Evolutionary conservation across 2,888 invertebrate species (phyloP).

Genomic region (Agrenia bidenticulata): DNA sequence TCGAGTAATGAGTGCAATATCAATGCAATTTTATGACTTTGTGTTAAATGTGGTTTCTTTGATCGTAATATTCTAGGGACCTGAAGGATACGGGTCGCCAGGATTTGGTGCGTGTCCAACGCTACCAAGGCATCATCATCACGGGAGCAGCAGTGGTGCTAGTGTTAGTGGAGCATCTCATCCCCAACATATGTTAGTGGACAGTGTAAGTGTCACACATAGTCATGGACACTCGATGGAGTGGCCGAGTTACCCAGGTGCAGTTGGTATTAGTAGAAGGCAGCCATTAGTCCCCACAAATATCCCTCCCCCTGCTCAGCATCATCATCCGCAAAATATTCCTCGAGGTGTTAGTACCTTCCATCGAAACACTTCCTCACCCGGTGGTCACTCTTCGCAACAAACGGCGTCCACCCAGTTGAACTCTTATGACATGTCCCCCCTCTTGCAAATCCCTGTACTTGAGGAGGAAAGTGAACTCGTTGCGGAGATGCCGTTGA

Average conservation of each 20-base stretch:
- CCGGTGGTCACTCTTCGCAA: conserved; percentile 24
- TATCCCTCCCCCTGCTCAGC: conserved; percentile 41
- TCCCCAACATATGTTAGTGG: conserved; percentile 42
- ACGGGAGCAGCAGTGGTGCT: conserved; percentile 23
- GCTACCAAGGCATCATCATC: conserved; percentile 49
- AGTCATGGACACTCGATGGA: conserved; percentile 45
- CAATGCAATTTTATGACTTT: conserved; percentile 15
- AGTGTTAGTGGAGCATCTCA: conserved; percentile 38
- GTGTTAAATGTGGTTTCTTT: conserved; percentile 19
- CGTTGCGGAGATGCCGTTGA: conserved; percentile 49
- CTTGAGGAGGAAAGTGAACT: conserved; percentile 52
- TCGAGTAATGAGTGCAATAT: conserved; percentile 9
- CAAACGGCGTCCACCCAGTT: conserved; percentile 39
- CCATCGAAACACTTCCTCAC: conserved; percentile 13
- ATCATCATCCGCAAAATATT: conserved; percentile 17
- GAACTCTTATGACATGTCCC: conserved; percentile 49
- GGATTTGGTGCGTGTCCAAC: conserved; percentile 51
- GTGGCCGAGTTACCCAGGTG: conserved; percentile 51
- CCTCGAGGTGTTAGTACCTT: conserved; percentile 22
- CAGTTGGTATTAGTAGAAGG: conserved; percentile 28
- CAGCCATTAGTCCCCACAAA: conserved; percentile 35
- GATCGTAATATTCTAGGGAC: conserved; percentile 40
- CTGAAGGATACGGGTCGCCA: conserved; percentile 45
- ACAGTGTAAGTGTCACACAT: conserved; percentile 36
- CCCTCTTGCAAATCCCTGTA: conserved; percentile 49